Base-by-base conservation (phyloP, 2,888 invertebrate genomes). In the Xanthorhoe spadicearia region DNA sequence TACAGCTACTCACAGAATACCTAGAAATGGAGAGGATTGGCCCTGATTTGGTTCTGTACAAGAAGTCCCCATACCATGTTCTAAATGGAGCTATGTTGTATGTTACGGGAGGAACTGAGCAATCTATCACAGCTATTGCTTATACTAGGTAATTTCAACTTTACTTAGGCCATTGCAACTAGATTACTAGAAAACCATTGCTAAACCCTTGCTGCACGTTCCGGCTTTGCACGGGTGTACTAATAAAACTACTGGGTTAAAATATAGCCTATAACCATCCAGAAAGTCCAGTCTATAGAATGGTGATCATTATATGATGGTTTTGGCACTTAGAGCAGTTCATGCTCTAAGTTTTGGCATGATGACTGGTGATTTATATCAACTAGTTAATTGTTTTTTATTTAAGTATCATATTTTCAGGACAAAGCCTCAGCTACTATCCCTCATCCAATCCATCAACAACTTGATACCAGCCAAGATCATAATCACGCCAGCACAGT, bases 401-500 rank as follows among this genome's bases (percentile, higher is more conserved):
- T 62, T 51, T 62, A 49, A 50, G n/a, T 23, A 23, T 23, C 1
- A 23, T 23, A 23, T 23, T 90, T 91, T 72, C 84, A 94, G 94
- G 68, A 78, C 80, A 17, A 70, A 83, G 46, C 77, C 83, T 1
- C 89, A 88, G 80, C 75, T 93, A 0, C 50, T 89, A 23, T 79
- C 85, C 0, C 74, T 94, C 4, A 83, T 94, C 18, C 89, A 92
- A 70, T 85, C 82, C 69, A 83, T 94, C 10, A 82, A 90, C 46
- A 86, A 90, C 54, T 78, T 77, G 0, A 77, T 94, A 2, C 89
- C 90, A 0, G 73, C 84, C 8, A 81, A 84, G 68, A 74, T 90
- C 1, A 68, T 92, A 43, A 79, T 80, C 2, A 89, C 89, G 2
- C 79, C 85, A 7, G 72, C 77, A 1, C 74, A 81, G 54, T 76